Percentiles rank a stretch among this genome's conserved stretches.
Evolutionary conservation across 1,140 invertebrate species (phyloP).

Genomic region (Palaemon carinicauda): DNA sequence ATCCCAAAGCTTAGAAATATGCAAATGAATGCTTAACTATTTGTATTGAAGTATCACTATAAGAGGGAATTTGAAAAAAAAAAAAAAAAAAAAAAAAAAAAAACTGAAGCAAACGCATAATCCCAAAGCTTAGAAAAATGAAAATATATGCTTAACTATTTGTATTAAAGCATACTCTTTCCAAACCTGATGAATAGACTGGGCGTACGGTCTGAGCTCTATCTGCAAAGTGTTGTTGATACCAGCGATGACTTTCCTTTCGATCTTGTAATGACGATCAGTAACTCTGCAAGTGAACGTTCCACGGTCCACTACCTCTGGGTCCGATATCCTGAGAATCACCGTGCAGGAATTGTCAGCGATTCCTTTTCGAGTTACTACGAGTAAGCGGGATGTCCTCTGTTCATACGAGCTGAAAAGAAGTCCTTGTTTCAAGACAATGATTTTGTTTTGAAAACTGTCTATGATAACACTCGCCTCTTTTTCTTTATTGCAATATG

Average conservation of each 20-base stretch:
- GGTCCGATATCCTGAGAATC: not conserved
- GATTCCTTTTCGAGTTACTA: not conserved
- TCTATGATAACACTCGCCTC: too few relatives aligned
- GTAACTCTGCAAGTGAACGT: slow-evolving; percentile 12
- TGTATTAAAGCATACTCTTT: too few relatives aligned
- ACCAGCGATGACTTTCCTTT: slow-evolving; percentile 1
- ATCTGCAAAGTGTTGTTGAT: not conserved
- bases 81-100: too few relatives aligned
- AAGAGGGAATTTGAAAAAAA: too few relatives aligned
- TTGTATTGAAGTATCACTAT: too few relatives aligned
- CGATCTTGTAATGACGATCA: slow-evolving; percentile 10
- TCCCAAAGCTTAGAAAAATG: too few relatives aligned
- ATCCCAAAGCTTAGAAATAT: too few relatives aligned
- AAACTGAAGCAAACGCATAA: too few relatives aligned
- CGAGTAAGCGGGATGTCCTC: not conserved
- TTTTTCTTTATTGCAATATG: too few relatives aligned
- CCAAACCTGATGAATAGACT: not conserved
- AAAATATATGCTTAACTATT: too few relatives aligned
- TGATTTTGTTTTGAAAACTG: too few relatives aligned
- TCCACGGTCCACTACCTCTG: not conserved
- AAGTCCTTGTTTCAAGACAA: not conserved
- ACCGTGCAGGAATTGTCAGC: not conserved
- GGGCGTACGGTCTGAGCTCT: not conserved
- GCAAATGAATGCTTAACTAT: too few relatives aligned
- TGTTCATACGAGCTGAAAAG: not conserved